Evolutionary conservation across 1,140 invertebrate species (phyloP).

Genomic region (Varroa destructor): DNA sequence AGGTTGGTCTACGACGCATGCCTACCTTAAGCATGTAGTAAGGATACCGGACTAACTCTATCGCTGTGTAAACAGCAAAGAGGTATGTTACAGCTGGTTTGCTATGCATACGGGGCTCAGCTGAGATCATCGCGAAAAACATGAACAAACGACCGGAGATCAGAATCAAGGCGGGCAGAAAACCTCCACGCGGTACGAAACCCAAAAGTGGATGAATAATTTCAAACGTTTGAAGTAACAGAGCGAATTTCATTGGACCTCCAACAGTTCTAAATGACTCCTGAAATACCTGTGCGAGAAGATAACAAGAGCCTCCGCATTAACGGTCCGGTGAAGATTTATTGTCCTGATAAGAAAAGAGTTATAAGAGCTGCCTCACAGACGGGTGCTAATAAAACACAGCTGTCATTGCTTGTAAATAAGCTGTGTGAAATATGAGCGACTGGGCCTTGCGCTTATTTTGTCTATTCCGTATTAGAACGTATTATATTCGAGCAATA

Average conservation of each 20-base stretch:
- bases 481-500: too few relatives aligned
- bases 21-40: constrained; percentile 41
- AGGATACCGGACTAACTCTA: constrained; percentile 53
- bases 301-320: constrained; percentile 33
- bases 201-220: constrained; percentile 75
- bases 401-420: too few relatives aligned
- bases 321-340: constrained; percentile 27
- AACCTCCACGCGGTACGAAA: constrained; percentile 58
- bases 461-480: too few relatives aligned
- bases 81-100: constrained; percentile 75
- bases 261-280: constrained; percentile 61
- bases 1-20: background rate
- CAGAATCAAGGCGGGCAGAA: constrained; percentile 46
- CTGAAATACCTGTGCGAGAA: constrained; percentile 50
- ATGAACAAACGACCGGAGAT: constrained; percentile 61
- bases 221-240: constrained; percentile 68
- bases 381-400: too few relatives aligned
- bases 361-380: background rate
- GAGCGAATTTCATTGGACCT: constrained; percentile 62
- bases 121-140: constrained; percentile 65
- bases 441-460: too few relatives aligned
- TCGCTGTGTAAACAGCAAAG: constrained; percentile 61
- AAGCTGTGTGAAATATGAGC: too few relatives aligned
- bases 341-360: constrained; percentile 29
- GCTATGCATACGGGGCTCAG: constrained; percentile 67